These are phyloP conservation scores for Coregonus suidteri DNA, from an alignment of 2,797 vertebrate species.

Conservation along the genomic window DNA sequence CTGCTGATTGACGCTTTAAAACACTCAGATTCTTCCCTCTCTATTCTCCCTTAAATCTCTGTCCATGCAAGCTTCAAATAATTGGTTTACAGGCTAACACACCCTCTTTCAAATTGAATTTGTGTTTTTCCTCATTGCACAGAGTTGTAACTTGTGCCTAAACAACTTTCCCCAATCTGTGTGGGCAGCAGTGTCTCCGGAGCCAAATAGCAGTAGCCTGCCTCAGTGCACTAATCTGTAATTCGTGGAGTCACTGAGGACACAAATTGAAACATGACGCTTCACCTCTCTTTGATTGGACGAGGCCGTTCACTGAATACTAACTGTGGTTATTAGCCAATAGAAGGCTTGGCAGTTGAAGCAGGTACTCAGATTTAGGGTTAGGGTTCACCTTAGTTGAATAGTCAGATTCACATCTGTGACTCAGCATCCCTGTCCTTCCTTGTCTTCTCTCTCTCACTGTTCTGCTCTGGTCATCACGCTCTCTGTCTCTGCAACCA, in stretches of 20 bases:
- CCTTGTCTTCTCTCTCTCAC: neutral
- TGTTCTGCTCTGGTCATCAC: neutral
- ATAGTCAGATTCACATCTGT: neutral
- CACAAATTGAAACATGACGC: slow-evolving; percentile 16
- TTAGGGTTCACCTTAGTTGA: neutral
- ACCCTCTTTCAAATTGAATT: neutral
- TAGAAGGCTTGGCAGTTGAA: neutral
- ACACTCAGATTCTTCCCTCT: neutral
- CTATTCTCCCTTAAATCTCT: neutral
- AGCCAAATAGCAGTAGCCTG: neutral
- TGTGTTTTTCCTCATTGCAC: neutral
- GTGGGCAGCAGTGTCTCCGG: neutral
- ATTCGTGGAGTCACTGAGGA: slow-evolving; percentile 17
- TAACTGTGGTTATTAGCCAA: slow-evolving; percentile 7
- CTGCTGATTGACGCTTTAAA: neutral
- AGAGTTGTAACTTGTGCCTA: slow-evolving; percentile 3
- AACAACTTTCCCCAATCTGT: slow-evolving; percentile 2
- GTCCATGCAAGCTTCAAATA: neutral
- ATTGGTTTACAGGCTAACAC: neutral
- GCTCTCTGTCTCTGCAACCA: slow-evolving; percentile 4
- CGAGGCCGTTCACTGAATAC: slow-evolving; percentile 9
- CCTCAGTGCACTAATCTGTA: slow-evolving; percentile 23
- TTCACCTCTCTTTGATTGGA: slow-evolving; percentile 20
- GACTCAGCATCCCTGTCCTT: neutral
- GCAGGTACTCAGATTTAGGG: neutral